Conservation (phyloP, 2,797 vertebrate species). For the Erithacus rubecula region DNA sequence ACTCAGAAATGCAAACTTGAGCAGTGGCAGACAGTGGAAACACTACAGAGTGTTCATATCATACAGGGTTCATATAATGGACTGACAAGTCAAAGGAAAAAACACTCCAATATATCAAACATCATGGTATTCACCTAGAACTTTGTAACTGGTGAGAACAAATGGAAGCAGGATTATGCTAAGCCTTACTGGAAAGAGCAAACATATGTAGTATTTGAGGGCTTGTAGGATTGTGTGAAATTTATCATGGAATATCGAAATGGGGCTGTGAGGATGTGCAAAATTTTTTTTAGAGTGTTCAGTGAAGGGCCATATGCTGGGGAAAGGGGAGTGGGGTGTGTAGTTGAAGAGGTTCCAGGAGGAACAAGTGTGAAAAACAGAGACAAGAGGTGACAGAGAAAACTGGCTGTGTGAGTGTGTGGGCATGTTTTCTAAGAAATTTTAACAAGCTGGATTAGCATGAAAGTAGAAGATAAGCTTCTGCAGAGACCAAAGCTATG, state of each 20-base stretch:
- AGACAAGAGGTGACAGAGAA: background rate
- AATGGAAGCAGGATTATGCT: background rate
- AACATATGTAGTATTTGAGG: background rate
- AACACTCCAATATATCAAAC: fast-evolving
- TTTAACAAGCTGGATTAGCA: background rate
- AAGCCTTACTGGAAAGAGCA: background rate
- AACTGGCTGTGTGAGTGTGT: background rate
- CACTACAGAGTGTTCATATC: too few relatives aligned
- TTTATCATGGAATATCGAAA: background rate
- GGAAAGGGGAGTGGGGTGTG: background rate
- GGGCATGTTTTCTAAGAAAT: background rate
- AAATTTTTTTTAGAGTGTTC: background rate
- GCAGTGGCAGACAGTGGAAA: background rate
- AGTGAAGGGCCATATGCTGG: background rate
- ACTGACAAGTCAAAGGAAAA: background rate
- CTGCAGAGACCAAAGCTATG: background rate
- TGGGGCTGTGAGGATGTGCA: background rate
- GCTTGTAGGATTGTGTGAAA: background rate
- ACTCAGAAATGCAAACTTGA: background rate
- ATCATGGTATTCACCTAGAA: fast-evolving
- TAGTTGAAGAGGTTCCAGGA: background rate
- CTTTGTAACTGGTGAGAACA: background rate
- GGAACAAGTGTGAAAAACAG: background rate
- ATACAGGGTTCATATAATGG: fast-evolving
- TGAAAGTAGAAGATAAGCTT: background rate